Base-by-base conservation (phyloP, 1,140 invertebrate genomes). In the Drosophila rufa region DNA sequence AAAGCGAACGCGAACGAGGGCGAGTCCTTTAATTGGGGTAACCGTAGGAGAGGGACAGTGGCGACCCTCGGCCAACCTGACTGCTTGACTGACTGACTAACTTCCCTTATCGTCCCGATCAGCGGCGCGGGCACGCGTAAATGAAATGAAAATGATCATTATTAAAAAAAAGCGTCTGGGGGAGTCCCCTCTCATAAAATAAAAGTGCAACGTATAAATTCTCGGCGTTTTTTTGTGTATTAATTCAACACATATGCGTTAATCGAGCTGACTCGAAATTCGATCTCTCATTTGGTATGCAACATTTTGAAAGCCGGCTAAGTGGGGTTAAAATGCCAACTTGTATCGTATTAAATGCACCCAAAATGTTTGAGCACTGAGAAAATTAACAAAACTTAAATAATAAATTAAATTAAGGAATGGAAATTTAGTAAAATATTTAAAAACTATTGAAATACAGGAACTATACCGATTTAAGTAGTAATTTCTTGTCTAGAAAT, bases 101-200 rank as follows among this genome's bases (percentile, higher is more conserved):
- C 56, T 62, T 61, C 36, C 33, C 79, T 89, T 89, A 90, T 89
- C 85, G 87, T 42, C 36, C 14, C 46, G 67, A 84, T 83, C 84
- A 78, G 83, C 70, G 75, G 70, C 48, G 50, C 59, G 76, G 69
- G 87, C 80, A 84, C 80, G 76, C 82, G 76, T 91, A 91, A 86
- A 91, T 87, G 64, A 83, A 91, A 91, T 91, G 89, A 91, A 91
- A 91, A 91, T 91, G 83, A 91, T 91, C 89, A 91, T 91, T 80
- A 91, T 91, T 91, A 82, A 87, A 77, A 62, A 48, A 62, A 57
- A 62, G 15, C 38, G 57, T 36, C 45, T 55, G 45, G 47, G 60
- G 46, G 53, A 76, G 70, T 67, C 51, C 65, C 36, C 30, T 58
- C 42, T 64, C 65, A 75, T 58, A 68, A 79, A 82, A 71, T 58